Conservation (phyloP, 1,140 invertebrate species). For the Aphaenogaster ashmeadi region DNA sequence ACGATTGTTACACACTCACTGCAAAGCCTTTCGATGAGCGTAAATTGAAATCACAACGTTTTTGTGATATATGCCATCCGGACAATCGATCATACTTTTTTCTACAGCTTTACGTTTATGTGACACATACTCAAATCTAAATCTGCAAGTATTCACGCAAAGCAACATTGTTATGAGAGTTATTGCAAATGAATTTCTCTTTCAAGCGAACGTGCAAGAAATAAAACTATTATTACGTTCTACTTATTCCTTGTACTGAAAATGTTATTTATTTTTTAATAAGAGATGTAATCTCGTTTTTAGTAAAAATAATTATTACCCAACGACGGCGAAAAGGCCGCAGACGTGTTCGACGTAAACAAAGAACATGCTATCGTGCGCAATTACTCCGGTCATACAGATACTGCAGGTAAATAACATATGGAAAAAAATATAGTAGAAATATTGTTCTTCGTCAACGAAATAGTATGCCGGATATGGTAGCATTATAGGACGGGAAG, state of each 20-base stretch:
- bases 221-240: background rate
- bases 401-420: background rate
- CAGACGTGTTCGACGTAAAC: slow-evolving; percentile 26
- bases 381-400: background rate
- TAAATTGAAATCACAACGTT: slow-evolving; percentile 22
- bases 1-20: slow-evolving; percentile 29
- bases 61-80: background rate
- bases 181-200: background rate
- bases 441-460: slow-evolving; percentile 32
- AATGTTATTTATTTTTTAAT: background rate
- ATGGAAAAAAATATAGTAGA: slow-evolving; percentile 35
- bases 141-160: slow-evolving; percentile 20
- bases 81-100: background rate
- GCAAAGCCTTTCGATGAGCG: background rate
- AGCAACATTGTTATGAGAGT: background rate
- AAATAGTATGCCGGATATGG: slow-evolving; percentile 13
- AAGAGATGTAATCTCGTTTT: background rate
- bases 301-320: slow-evolving; percentile 11
- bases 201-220: background rate
- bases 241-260: background rate
- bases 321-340: slow-evolving; percentile 32
- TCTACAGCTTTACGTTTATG: background rate
- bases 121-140: slow-evolving; percentile 5
- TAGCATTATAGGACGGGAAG: slow-evolving; percentile 4
- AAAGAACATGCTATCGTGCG: slow-evolving; percentile 10